Evolutionary conservation across 2,888 invertebrate genomes (phyloP), one percentile per base, ranked within the genome.

Genomic region (Serripes groenlandicus): DNA sequence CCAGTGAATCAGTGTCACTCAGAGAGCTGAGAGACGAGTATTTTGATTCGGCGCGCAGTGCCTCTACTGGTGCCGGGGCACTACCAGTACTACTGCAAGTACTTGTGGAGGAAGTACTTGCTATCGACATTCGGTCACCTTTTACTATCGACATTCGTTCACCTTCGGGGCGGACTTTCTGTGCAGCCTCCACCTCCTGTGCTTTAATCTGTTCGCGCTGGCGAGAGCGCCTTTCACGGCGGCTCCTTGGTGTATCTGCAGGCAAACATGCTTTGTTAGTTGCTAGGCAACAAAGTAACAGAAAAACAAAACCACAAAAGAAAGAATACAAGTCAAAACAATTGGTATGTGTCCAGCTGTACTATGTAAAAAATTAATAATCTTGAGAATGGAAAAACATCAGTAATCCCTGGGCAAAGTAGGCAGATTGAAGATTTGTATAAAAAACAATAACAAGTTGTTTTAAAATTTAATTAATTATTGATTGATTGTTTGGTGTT

Each of bases 171-270:
- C 60, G 78, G 56, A 86, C 66, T 9, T 32, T 62, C 28, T 66
- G 66, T 37, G 69, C 75, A 54, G 88, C 58, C 58, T 81, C 86
- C 42, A 80, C 81, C 64, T 92, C 90, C 73, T 91, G 92, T 73
- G 92, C 92, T 86, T 91, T 89, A 78, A 91, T 89, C 74, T 91
- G 87, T 49, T 91, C 88, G 18, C 90, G 85, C 83, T 93, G 92
- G 30, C 92, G 89, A 32, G 89, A 81, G 28, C 91, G 89, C 54
- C 93, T 85, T 26, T 90, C 89, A 58, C 88, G 85, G 49, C 90
- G 88, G 70, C 64, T 88, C 28, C 86, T 80, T n/a, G 78, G 82
- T n/a, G 78, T 74, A 90, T 88, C 90, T 90, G 90, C 83, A 64
- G 84, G 87, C 86, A 87, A 80, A 84, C 86, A 87, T 84, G 84